phyloP scores from a whole-genome alignment of 2,888 invertebrate species.

The Phytoseiulus persimilis region DNA sequence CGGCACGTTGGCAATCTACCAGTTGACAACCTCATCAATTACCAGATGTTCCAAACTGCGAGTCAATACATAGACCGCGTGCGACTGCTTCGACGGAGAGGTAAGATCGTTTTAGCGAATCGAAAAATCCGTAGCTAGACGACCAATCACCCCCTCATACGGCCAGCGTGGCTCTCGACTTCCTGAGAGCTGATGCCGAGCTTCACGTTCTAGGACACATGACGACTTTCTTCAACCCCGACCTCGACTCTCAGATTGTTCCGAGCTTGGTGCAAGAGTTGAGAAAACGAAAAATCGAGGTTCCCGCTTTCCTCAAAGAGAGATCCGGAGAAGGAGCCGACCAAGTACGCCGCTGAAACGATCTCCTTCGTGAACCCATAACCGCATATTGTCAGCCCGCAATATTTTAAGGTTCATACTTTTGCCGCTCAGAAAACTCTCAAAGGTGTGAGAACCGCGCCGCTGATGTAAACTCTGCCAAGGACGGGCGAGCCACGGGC shows the following conservation, averaged over 20 bases:
- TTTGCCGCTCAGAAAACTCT: not conserved
- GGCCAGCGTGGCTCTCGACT: no score
- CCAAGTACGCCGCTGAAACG: not conserved
- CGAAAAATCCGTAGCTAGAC: no score
- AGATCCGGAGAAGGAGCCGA: not conserved
- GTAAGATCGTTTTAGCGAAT: not conserved
- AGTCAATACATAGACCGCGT: not conserved
- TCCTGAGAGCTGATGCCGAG: not conserved
- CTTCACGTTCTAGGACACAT: not conserved
- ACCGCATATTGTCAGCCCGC: not conserved
- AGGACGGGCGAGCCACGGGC: no score
- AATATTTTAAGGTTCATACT: not conserved
- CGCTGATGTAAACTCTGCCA: no score
- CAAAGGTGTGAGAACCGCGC: no score
- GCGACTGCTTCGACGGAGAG: not conserved
- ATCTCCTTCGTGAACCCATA: not conserved
- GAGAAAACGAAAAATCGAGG: not conserved
- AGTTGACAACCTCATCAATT: not conserved
- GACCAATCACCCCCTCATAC: not conserved
- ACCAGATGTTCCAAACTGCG: not conserved
- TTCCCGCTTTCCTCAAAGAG: not conserved
- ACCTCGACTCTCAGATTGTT: not conserved
- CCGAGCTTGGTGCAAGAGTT: not conserved
- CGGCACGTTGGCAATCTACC: not conserved
- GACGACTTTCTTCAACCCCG: not conserved